Conservation (phyloP, 1,140 invertebrate genomes). For the Ips nitidus region DNA sequence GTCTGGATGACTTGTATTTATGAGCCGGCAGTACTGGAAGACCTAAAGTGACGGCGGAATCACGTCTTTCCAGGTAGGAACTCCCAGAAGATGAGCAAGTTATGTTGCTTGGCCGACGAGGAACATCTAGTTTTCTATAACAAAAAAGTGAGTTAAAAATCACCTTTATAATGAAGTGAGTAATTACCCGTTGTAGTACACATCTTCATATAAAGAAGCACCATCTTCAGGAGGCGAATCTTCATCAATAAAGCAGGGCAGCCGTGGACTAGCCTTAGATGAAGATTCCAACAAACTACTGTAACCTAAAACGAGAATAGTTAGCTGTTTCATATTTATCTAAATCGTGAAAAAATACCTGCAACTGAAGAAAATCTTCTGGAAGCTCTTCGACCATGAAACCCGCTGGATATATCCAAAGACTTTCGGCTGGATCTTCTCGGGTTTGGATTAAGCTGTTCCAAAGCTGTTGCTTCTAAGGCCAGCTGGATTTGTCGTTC, state of each 20-base stretch:
- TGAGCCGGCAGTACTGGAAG: conserved; percentile 56
- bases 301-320: conserved; percentile 56
- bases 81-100: conserved; percentile 80
- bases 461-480: conserved; percentile 67
- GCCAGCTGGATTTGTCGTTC: conserved; percentile 71
- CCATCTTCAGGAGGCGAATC: conserved; percentile 48
- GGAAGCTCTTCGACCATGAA: conserved; percentile 54
- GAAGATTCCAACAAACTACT: conserved; percentile 67
- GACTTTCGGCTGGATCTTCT: conserved; percentile 56
- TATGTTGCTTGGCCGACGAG: conserved; percentile 71
- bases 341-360: conserved; percentile 40
- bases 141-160: conserved; percentile 6
- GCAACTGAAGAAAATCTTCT: conserved; percentile 67
- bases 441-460: conserved; percentile 53
- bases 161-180: neutral
- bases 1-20: conserved; percentile 50
- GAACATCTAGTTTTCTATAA: conserved; percentile 48
- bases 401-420: conserved; percentile 54
- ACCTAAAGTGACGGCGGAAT: conserved; percentile 70
- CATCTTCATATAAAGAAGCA: conserved; percentile 45
- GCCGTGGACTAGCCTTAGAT: conserved; percentile 51
- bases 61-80: conserved; percentile 75
- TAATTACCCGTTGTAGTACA: conserved; percentile 47
- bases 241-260: conserved; percentile 48
- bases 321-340: neutral